These are phyloP conservation scores for Ctenochaetus hawaiiensis DNA, from an alignment of 2,797 vertebrate species.

Conservation along the genomic window DNA sequence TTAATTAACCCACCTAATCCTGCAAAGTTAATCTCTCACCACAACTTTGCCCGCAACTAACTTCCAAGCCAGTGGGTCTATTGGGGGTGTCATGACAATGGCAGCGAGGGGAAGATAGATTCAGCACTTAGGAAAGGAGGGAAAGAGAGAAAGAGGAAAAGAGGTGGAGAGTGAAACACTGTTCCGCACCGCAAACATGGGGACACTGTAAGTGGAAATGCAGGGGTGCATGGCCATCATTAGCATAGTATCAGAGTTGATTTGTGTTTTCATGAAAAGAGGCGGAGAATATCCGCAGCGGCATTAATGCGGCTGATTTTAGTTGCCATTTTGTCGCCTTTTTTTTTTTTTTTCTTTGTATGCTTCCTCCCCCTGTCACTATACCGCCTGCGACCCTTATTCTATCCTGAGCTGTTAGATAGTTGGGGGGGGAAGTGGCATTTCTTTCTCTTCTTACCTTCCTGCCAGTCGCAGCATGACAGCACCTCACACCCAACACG, in stretches of 20 bases:
- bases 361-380: slow-evolving; percentile 44
- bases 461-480: slow-evolving; percentile 72
- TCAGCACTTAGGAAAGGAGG: slow-evolving; percentile 72
- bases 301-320: slow-evolving; percentile 68
- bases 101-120: slow-evolving; percentile 76
- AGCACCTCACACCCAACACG: slow-evolving; percentile 71
- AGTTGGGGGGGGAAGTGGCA: slow-evolving; percentile 55
- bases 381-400: slow-evolving; percentile 53
- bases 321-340: slow-evolving; percentile 40
- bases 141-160: slow-evolving; percentile 27
- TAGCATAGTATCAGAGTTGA: slow-evolving; percentile 75
- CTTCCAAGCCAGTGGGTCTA: slow-evolving; percentile 83
- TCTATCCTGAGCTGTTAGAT: slow-evolving; percentile 67
- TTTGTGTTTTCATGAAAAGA: slow-evolving; percentile 78
- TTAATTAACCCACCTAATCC: slow-evolving; percentile 91
- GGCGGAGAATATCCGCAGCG: slow-evolving; percentile 58
- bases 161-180: slow-evolving; percentile 40
- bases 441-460: slow-evolving; percentile 75
- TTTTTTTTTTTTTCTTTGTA: slow-evolving; percentile 27
- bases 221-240: slow-evolving; percentile 73
- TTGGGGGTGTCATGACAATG: slow-evolving; percentile 83
- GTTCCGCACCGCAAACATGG: slow-evolving; percentile 64
- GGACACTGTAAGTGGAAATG: slow-evolving; percentile 67
- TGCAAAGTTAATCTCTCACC: slow-evolving; percentile 87
- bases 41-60: slow-evolving; percentile 86